These are phyloP conservation scores for Montipora capitata DNA, from an alignment of 92 coral and sea anemone species.

Conservation along the genomic window DNA sequence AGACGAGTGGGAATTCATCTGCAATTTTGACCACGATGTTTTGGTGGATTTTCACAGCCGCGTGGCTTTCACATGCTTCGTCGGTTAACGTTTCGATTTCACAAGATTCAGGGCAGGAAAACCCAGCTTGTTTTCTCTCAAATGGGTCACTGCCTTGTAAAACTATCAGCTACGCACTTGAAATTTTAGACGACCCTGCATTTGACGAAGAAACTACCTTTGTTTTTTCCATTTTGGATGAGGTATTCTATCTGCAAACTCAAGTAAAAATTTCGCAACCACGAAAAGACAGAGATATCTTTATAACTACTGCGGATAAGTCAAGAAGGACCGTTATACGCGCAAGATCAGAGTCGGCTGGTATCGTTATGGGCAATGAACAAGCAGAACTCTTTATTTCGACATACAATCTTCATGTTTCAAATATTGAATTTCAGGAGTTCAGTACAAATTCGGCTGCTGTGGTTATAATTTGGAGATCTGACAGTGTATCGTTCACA, in stretches of 20 bases:
- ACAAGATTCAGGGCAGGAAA: conserved; percentile 73
- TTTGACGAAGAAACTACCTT: conserved; percentile 61
- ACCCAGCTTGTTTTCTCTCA: conserved; percentile 48
- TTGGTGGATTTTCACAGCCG: neutral
- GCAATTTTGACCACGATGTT: neutral
- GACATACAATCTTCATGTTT: conserved; percentile 64
- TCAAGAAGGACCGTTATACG: neutral
- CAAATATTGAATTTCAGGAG: conserved; percentile 73
- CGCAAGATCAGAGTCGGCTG: conserved; percentile 16
- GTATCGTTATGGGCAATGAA: conserved; percentile 59
- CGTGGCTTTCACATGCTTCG: conserved; percentile 2
- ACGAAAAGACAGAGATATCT: conserved; percentile 34
- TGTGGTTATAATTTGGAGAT: conserved; percentile 71
- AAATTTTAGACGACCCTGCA: conserved; percentile 31
- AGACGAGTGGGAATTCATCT: neutral
- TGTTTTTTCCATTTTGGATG: conserved; percentile 66
- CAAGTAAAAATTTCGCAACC: conserved; percentile 71
- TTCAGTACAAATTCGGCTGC: conserved; percentile 77
- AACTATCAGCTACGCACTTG: conserved; percentile 78
- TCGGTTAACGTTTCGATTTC: conserved; percentile 65
- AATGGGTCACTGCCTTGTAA: conserved; percentile 61
- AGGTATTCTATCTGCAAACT: conserved; percentile 34
- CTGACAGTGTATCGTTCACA: conserved; percentile 73
- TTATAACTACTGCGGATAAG: conserved; percentile 50
- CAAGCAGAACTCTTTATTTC: neutral